Conservation (phyloP, 2,113 vertebrate genomes). For the Bubo blakistoni region DNA sequence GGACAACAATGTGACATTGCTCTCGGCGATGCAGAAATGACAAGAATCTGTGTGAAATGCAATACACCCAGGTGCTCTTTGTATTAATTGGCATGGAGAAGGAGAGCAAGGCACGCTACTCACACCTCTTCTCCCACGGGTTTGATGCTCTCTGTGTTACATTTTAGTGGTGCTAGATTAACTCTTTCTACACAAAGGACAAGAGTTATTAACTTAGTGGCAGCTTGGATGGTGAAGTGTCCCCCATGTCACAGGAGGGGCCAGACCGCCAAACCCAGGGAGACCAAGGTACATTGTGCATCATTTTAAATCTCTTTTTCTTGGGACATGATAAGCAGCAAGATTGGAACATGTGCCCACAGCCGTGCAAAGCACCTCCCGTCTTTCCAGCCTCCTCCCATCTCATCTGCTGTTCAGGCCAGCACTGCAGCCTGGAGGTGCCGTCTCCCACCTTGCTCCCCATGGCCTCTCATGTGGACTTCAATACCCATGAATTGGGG, state of each 20-base stretch:
- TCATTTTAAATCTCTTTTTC: rapidly evolving
- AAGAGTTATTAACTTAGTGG: background rate
- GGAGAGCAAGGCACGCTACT: background rate
- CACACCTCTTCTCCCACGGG: background rate
- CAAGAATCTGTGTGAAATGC: background rate
- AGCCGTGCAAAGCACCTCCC: background rate
- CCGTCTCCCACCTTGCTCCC: background rate
- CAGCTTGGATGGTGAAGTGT: rapidly evolving
- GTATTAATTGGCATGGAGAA: background rate
- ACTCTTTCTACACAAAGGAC: background rate
- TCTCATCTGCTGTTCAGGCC: background rate
- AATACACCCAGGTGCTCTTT: rapidly evolving
- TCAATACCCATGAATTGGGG: background rate
- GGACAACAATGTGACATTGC: background rate
- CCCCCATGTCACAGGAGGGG: background rate
- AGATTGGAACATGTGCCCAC: background rate
- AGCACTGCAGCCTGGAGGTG: background rate
- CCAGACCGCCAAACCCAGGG: background rate
- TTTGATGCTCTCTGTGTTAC: background rate
- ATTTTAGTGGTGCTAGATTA: rapidly evolving
- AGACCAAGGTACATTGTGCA: rapidly evolving
- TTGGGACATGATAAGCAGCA: background rate
- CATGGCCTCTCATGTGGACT: rapidly evolving
- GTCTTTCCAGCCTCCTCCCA: background rate
- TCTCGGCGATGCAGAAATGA: rapidly evolving